Percentiles rank a stretch among this genome's conserved stretches.
Conservation (phyloP, 1,140 invertebrate species). For the Drosophila navojoa region DNA sequence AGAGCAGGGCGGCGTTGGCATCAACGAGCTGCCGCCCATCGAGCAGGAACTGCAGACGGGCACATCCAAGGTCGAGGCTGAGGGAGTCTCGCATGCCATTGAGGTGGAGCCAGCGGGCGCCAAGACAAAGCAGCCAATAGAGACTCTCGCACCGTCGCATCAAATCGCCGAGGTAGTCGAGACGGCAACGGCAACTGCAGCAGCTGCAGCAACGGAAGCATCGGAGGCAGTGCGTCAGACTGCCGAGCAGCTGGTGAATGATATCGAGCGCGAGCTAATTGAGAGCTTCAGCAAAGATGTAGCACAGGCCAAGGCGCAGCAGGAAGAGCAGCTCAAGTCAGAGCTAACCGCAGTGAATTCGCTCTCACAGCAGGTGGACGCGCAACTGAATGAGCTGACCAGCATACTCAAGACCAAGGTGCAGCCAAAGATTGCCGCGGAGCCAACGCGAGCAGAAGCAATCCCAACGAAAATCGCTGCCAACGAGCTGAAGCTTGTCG, state of each 20-base stretch:
- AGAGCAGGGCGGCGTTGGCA: slow-evolving; percentile 65
- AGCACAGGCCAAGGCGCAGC: slow-evolving; percentile 54
- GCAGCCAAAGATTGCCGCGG: slow-evolving; percentile 61
- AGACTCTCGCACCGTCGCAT: slow-evolving; percentile 60
- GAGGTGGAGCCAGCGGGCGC: slow-evolving; percentile 76
- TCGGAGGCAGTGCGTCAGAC: slow-evolving; percentile 61
- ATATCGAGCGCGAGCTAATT: slow-evolving; percentile 74
- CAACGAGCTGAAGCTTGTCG: slow-evolving; percentile 68
- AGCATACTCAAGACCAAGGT: slow-evolving; percentile 74
- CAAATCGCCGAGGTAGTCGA: slow-evolving; percentile 68
- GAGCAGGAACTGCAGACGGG: slow-evolving; percentile 73
- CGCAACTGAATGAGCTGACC: slow-evolving; percentile 76
- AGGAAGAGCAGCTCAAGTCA: slow-evolving; percentile 47
- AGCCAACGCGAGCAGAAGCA: slow-evolving; percentile 19
- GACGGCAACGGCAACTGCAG: slow-evolving; percentile 52
- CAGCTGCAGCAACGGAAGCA: slow-evolving; percentile 2
- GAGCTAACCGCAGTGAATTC: slow-evolving; percentile 51
- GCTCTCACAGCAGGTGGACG: slow-evolving; percentile 71
- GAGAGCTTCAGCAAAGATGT: slow-evolving; percentile 68
- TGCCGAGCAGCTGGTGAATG: slow-evolving; percentile 70
- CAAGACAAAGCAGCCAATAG: slow-evolving; percentile 63
- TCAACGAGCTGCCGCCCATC: slow-evolving; percentile 73
- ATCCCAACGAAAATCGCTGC: slow-evolving; percentile 33
- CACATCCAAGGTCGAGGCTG: slow-evolving; percentile 70
- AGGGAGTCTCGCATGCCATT: slow-evolving; percentile 60